Conservation (phyloP, 1,140 invertebrate genomes). For the Drosophila nebulosa region DNA sequence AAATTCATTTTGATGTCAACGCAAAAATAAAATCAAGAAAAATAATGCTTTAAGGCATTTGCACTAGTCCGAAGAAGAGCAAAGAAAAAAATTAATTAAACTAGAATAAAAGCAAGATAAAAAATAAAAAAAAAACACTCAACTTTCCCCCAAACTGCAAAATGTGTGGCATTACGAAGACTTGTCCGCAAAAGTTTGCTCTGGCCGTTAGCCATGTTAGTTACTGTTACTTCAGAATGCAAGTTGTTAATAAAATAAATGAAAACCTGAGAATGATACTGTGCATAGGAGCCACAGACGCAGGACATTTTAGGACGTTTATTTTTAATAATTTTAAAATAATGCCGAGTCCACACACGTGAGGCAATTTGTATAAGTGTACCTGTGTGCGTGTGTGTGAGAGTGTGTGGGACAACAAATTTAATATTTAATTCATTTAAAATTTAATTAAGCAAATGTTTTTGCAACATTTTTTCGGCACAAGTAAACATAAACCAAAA, state of each 20-base stretch:
- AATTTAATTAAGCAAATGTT: conserved; percentile 51
- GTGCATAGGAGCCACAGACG: conserved; percentile 20
- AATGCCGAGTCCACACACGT: background rate
- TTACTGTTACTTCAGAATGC: background rate
- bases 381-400: background rate
- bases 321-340: background rate
- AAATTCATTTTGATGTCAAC: conserved; percentile 60
- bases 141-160: conserved; percentile 5
- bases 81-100: conserved; percentile 66
- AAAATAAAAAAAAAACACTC: background rate
- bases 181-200: conserved; percentile 10
- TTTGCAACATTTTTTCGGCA: background rate
- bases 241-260: conserved; percentile 63
- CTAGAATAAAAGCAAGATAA: conserved; percentile 19
- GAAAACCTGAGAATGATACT: conserved; percentile 24
- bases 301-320: background rate
- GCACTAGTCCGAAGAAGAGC: background rate
- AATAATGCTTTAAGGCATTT: conserved; percentile 16
- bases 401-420: conserved; percentile 21
- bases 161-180: background rate
- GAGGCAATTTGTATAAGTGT: background rate
- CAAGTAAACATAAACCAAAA: too few species aligned
- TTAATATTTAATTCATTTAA: conserved; percentile 51
- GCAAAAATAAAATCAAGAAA: conserved; percentile 17
- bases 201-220: background rate